These are phyloP conservation scores for Tetragonula clypearis DNA, from an alignment of 1,140 invertebrate species.

Conservation along the genomic window DNA sequence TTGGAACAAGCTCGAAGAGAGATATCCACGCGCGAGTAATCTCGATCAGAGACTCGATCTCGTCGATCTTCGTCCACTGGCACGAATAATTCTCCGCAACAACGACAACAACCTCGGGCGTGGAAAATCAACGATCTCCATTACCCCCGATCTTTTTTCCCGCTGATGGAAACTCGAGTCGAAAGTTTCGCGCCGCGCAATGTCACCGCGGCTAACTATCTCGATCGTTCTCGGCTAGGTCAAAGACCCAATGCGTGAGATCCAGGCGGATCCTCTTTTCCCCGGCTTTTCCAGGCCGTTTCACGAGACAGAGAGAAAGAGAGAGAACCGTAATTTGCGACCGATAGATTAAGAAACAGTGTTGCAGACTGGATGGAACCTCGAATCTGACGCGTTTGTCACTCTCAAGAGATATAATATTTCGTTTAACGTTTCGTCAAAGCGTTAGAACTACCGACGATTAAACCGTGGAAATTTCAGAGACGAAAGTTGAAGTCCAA, in stretches of 20 bases:
- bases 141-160: slow-evolving; percentile 46
- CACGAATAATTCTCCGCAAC: slow-evolving; percentile 59
- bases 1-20: slow-evolving; percentile 20
- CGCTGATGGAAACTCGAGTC: slow-evolving; percentile 55
- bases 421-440: too few species aligned
- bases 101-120: slow-evolving; percentile 61
- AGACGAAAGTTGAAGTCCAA: too few species aligned
- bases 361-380: too few species aligned
- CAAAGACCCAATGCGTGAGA: slow-evolving; percentile 30
- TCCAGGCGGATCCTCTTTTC: slow-evolving; percentile 1
- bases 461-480: too few species aligned
- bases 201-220: slow-evolving; percentile 48
- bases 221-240: slow-evolving; percentile 33
- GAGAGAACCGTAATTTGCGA: not conserved
- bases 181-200: slow-evolving; percentile 57
- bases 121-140: slow-evolving; percentile 61
- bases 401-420: too few species aligned
- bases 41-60: not conserved
- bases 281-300: not conserved
- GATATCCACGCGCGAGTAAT: slow-evolving; percentile 6
- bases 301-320: not conserved
- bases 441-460: too few species aligned
- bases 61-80: slow-evolving; percentile 48
- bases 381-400: too few species aligned
- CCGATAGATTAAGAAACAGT: not conserved